Base-by-base conservation (phyloP, 35 echinoderm and acorn worm species). In the Heliocidaris erythrogramma region DNA sequence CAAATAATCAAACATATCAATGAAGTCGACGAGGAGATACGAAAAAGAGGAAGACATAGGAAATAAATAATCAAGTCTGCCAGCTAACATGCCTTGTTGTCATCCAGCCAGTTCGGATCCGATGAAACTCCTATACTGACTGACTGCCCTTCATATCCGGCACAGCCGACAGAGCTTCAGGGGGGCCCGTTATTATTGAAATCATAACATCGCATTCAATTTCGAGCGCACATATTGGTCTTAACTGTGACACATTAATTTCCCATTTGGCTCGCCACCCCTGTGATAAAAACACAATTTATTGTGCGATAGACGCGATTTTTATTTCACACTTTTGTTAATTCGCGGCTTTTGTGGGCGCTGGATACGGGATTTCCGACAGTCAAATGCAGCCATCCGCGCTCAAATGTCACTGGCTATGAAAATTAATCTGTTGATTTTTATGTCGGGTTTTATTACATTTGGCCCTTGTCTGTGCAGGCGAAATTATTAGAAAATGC, bases 231-330 rank as follows among this genome's bases (percentile, higher is more conserved):
- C 65, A 78, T 78, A 78, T 78, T 78, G 65, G 65, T 78, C 65
- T 78, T 78, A 78, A 78, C 65, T 78, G 65, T 78, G 65, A 78
- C 65, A 78, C 65, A 78, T 78, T 78, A 78, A 78, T 78, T 78
- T 78, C 65, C 65, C 65, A 78, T 78, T 78, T 78, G 18, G 65
- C 65, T 7, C 65, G 17, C 65, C 65, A 78, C 65, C 65, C 65
- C 65, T 7, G 65, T 18, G 65, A 78, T 78, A 78, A 78, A 78
- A 78, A 78, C 65, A 78, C 65, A 78, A 78, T 78, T 78, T 78
- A 78, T 78, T 78, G 65, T 78, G 18, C 18, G 65, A 78, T 78
- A 78, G 65, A 5, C 65, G 65, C 27, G 65, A 78, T 78, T 78
- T 78, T 78, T n/a, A 78, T 27, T 78, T 78, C 65, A 78, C 65